These are phyloP conservation scores for Falcunculus frontatus DNA, from an alignment of 2,113 vertebrate species.

Conservation along the genomic window DNA sequence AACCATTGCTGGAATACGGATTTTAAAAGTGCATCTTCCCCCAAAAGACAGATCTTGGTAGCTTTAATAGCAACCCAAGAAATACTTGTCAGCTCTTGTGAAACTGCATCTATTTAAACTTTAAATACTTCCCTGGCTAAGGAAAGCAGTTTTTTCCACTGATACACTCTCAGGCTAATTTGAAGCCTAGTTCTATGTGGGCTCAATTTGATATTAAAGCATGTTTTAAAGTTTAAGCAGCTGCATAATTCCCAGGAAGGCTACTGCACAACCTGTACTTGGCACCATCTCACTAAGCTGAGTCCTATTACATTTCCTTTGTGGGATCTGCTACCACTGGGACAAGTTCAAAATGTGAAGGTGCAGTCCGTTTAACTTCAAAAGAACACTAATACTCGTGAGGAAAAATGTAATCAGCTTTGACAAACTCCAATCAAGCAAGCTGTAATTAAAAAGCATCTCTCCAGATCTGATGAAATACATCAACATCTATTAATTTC, in stretches of 20 bases:
- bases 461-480: background rate
- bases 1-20: background rate
- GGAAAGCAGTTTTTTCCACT: background rate
- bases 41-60: background rate
- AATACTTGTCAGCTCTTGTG: background rate
- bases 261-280: background rate
- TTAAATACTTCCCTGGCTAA: background rate
- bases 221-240: background rate
- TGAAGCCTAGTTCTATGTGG: background rate
- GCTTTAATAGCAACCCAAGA: background rate
- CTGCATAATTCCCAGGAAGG: background rate
- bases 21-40: background rate
- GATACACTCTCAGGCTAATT: background rate
- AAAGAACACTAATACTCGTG: background rate
- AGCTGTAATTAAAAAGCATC: conserved; percentile 14
- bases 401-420: background rate
- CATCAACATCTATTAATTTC: background rate
- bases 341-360: background rate
- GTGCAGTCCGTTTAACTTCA: background rate
- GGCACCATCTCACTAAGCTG: background rate
- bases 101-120: background rate
- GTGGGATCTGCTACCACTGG: background rate
- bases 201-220: background rate
- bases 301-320: background rate
- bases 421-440: background rate